phyloP scores from a whole-genome alignment of 2,113 vertebrate species.

The Neotoma lepida region DNA sequence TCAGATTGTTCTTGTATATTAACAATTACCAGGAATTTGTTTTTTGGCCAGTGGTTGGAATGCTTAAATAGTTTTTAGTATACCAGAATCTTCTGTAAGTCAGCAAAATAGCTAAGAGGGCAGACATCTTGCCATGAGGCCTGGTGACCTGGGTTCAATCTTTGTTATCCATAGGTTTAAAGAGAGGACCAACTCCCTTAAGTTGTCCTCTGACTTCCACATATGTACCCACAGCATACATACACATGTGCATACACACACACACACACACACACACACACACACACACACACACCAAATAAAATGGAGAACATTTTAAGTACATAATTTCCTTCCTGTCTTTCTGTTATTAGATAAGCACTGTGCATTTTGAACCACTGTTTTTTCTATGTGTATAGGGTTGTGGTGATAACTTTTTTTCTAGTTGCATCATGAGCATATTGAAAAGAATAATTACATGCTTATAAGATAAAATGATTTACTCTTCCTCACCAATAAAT shows the following conservation, averaged over 20 bases:
- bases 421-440: background rate
- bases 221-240: no score
- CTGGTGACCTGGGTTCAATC: background rate
- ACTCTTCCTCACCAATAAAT: slow-evolving; percentile 50
- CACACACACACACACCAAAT: background rate
- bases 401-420: background rate
- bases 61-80: background rate
- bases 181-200: background rate
- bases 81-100: background rate
- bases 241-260: background rate
- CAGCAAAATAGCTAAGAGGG: background rate
- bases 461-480: slow-evolving; percentile 51
- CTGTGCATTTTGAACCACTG: background rate
- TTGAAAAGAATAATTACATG: slow-evolving; percentile 31
- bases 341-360: background rate
- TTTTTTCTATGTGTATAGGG: background rate
- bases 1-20: background rate
- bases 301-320: background rate
- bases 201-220: background rate
- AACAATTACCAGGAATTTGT: background rate
- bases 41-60: background rate
- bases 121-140: background rate
- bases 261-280: background rate
- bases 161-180: background rate
- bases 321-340: background rate